Conservation (phyloP, 2,797 vertebrate genomes). For the Choloepus didactylus region DNA sequence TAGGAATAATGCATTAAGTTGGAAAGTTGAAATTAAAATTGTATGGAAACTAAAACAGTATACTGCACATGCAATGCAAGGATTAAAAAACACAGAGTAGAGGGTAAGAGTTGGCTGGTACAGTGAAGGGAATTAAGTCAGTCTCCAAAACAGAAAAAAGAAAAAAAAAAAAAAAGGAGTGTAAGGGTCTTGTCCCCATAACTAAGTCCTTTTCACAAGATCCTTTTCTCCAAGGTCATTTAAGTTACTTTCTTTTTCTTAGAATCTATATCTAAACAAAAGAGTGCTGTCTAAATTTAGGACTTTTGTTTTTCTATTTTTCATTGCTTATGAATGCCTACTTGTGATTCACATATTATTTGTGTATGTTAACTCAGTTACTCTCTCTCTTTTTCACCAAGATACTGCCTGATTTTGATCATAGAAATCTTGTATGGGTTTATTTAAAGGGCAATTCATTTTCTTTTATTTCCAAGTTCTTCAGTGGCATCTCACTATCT, state of each 20-base stretch:
- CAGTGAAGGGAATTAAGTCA: background rate
- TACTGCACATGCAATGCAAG: background rate
- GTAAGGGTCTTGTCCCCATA: background rate
- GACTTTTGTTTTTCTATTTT: background rate
- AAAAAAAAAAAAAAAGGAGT: background rate
- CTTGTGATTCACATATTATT: background rate
- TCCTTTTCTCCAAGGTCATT: background rate
- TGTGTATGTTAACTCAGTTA: background rate
- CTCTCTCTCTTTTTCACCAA: background rate
- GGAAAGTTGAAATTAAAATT: background rate
- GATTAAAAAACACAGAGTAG: background rate
- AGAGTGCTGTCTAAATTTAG: background rate
- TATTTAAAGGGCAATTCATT: background rate
- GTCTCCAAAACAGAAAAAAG: background rate
- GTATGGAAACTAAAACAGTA: background rate
- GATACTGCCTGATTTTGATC: background rate
- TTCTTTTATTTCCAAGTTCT: constrained; percentile 28
- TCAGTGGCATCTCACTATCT: background rate
- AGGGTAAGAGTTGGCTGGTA: background rate
- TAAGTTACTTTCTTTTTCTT: constrained; percentile 11
- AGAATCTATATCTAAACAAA: background rate
- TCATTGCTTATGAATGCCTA: background rate
- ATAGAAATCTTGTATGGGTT: background rate
- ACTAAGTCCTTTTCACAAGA: background rate
- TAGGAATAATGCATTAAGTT: background rate